phyloP scores from a whole-genome alignment of 2,113 vertebrate genomes.

The Ophthalmotilapia sp. region DNA sequence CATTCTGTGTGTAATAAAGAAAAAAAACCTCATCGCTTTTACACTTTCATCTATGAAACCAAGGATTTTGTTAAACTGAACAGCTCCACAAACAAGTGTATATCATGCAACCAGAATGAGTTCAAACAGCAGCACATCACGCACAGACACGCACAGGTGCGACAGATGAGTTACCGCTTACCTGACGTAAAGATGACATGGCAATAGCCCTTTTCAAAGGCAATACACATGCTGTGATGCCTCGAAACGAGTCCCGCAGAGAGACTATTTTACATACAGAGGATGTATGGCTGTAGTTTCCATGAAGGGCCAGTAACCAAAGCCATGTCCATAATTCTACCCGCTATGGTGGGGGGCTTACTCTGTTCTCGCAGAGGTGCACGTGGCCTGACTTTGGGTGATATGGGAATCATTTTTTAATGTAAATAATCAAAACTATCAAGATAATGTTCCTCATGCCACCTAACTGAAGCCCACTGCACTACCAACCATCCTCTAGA shows the following conservation, averaged over 20 bases:
- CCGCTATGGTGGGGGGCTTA: background rate
- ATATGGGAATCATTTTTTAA: background rate
- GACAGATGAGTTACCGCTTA: background rate
- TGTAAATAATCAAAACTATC: background rate
- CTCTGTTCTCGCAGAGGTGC: background rate
- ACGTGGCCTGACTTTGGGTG: background rate
- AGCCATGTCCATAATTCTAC: background rate
- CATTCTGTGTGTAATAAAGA: background rate
- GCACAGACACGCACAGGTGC: background rate
- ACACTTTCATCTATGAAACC: background rate
- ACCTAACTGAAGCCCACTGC: background rate
- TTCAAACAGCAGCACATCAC: background rate
- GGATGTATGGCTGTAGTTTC: constrained; percentile 42
- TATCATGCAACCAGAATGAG: constrained; percentile 4
- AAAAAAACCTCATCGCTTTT: background rate
- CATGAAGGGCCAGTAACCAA: background rate
- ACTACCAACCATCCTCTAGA: background rate
- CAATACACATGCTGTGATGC: constrained; percentile 46
- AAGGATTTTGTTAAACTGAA: background rate
- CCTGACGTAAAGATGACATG: constrained; percentile 15
- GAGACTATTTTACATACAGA: constrained; percentile 15
- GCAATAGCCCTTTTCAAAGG: constrained; percentile 68
- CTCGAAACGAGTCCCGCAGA: constrained; percentile 18
- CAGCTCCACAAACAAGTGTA: background rate
- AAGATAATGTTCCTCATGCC: background rate